Base-by-base conservation (phyloP, 2,113 vertebrate species). In the Eolophus roseicapilla region DNA sequence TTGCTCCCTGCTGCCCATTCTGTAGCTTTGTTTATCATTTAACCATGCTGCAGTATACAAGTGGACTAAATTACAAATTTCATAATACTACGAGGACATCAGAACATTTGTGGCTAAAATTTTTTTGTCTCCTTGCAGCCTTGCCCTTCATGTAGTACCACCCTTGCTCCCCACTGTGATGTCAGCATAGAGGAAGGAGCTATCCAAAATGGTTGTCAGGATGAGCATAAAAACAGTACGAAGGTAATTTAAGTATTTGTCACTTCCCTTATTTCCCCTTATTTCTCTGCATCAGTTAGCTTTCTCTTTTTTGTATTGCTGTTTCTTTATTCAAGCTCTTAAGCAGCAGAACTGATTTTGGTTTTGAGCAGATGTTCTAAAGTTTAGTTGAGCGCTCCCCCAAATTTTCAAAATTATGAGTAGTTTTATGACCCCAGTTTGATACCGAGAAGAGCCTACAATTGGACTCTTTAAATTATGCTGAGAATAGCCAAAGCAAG, bases 191-290 rank as follows among this genome's bases (percentile, higher is more conserved):
- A 99, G 55, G 98, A 98, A 90, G 98, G 97, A 92, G 82, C 97
- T 14, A 96, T 98, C 79, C 98, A 98, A 91, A 99, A 99, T 57
- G 98, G 98, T 95, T 98, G 98, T 97, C 98, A 98, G 90, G 99
- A 99, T 39, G 99, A 99, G 89, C 98, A 96, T 95, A 99, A 98
- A 96, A 97, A 97, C 97, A 98, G 92, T 95, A 93, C 92, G 3
- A 99, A 99, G 98, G 99, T 99, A 98, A 97, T 8, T 60, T 9
- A 52, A 75, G 31, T 81, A 59, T 94, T 93, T 95, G 35, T 95
- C 86, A 8, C 68, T 59, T 71, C 70, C 80, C 62, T 67, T 37
- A 62, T 84, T 82, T 60, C 17, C 81, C 88, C 82, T 62, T 69
- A 49, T 25, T 75, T 35, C 81, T 92, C 88, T 91, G 31, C 76